Conservation (phyloP, 2,113 vertebrate species). For the Tamias sibiricus region DNA sequence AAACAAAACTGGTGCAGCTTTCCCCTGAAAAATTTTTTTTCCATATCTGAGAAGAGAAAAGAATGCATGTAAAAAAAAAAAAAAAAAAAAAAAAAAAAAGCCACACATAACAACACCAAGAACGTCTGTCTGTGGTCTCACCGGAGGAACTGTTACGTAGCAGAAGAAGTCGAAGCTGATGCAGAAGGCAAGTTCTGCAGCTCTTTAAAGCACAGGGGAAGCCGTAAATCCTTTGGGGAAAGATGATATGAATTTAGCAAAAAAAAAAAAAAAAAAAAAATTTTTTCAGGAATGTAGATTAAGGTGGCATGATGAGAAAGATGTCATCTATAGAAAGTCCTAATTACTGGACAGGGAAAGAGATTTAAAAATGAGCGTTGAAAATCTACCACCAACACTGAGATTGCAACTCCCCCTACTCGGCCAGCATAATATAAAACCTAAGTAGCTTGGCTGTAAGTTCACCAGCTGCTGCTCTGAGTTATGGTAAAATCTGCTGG, state of each 20-base stretch:
- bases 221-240: not conserved
- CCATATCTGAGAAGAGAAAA: slow-evolving; percentile 83
- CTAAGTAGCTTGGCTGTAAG: slow-evolving; percentile 33
- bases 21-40: slow-evolving; percentile 87
- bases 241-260: not conserved
- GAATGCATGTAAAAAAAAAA: slow-evolving; percentile 85
- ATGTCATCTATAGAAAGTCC: not conserved
- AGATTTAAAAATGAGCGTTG: slow-evolving; percentile 64
- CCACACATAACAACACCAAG: slow-evolving; percentile 83
- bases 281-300: not conserved
- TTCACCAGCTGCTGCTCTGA: slow-evolving; percentile 39
- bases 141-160: slow-evolving; percentile 8
- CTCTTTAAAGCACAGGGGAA: not conserved
- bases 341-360: slow-evolving; percentile 47
- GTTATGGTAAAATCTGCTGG: not conserved
- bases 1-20: slow-evolving; percentile 88
- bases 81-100: slow-evolving; percentile 86
- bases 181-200: not conserved
- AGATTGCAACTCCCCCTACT: not conserved
- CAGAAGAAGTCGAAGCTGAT: not conserved
- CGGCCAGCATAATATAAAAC: not conserved
- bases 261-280: too few species aligned
- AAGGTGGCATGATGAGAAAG: not conserved
- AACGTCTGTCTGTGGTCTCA: slow-evolving; percentile 19
- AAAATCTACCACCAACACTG: not conserved